These are phyloP conservation scores for Oryctes rhinoceros DNA, from an alignment of 1,140 invertebrate species.

Conservation along the genomic window DNA sequence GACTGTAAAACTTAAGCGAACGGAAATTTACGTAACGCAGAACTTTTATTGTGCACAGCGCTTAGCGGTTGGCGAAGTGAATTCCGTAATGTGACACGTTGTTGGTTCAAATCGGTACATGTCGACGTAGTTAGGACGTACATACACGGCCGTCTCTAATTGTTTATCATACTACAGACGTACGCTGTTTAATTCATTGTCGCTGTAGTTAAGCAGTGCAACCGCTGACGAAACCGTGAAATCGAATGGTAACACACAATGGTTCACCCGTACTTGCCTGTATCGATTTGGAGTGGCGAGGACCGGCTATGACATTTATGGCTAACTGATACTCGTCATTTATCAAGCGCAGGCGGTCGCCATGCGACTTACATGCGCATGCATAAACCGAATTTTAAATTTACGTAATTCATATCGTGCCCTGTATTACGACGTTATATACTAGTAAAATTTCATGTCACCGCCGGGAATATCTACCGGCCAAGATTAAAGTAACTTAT, in stretches of 20 bases:
- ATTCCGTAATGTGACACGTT: background rate
- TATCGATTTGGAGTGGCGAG: background rate
- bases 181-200: conserved; percentile 5
- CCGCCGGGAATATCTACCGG: background rate
- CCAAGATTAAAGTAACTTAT: conserved; percentile 1
- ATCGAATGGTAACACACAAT: conserved; percentile 15
- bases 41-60: background rate
- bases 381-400: conserved; percentile 19
- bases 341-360: conserved; percentile 1
- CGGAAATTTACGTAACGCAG: too few species aligned
- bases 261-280: background rate
- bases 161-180: conserved; percentile 1
- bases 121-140: too few species aligned
- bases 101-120: background rate
- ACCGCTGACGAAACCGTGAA: conserved; percentile 4
- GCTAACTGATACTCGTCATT: conserved; percentile 13
- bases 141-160: background rate
- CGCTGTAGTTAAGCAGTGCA: conserved; percentile 2
- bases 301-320: conserved; percentile 21
- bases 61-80: background rate
- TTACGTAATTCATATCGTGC: background rate
- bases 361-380: conserved; percentile 7
- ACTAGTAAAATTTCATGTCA: background rate
- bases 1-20: too few species aligned
- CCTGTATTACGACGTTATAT: background rate